Conservation (phyloP, 1,140 invertebrate genomes). For the Rhopalosiphum maidis region DNA sequence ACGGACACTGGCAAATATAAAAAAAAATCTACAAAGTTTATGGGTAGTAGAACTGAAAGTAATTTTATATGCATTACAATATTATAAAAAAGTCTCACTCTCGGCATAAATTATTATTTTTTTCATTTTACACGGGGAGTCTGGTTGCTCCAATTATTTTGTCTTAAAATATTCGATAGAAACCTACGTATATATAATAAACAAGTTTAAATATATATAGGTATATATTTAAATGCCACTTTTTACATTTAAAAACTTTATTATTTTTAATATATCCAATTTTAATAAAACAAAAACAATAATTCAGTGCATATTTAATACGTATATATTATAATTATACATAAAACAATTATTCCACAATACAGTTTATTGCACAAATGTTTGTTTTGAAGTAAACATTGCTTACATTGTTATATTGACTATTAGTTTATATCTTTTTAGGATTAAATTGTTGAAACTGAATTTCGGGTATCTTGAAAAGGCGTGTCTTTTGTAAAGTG, state of each 20-base stretch:
- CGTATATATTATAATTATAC: not conserved
- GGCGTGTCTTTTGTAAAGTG: not conserved
- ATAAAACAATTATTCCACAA: constrained; percentile 9
- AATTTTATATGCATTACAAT: constrained; percentile 25
- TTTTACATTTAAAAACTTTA: not conserved
- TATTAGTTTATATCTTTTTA: not conserved
- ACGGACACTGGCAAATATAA: not conserved
- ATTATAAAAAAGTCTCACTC: not conserved
- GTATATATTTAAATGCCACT: too few relatives aligned
- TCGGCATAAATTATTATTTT: not conserved
- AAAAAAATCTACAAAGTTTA: constrained; percentile 7
- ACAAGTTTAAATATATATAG: not conserved
- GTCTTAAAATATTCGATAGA: not conserved
- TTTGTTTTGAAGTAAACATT: not conserved
- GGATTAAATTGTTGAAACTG: constrained; percentile 10
- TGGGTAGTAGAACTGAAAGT: not conserved
- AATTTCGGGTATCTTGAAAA: not conserved
- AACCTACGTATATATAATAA: not conserved
- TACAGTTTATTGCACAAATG: not conserved
- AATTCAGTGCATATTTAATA: not conserved
- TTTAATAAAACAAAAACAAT: not conserved
- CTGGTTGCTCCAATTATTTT: not conserved
- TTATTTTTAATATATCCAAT: not conserved
- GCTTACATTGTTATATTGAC: not conserved
- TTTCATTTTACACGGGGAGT: not conserved